Evolutionary conservation across 30 jellyfish, hydroid and myxozoan species (phyloP).

Genomic region (Aurelia aurita): DNA sequence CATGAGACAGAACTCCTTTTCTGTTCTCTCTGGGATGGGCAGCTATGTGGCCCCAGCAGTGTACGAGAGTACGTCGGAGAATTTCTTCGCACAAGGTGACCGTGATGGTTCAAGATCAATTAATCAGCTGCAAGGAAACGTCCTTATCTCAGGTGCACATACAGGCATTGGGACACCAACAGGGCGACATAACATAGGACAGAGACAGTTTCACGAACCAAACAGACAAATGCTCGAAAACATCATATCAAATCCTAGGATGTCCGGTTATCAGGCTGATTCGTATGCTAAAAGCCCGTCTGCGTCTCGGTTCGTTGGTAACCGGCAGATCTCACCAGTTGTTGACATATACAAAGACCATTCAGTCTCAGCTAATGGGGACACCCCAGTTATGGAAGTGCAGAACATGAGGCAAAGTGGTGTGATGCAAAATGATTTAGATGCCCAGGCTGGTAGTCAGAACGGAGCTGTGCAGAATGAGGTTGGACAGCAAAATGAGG

Average conservation of each 20-base stretch:
- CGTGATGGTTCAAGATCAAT: slow-evolving; percentile 13
- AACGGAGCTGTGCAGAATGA: not conserved
- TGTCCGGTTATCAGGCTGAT: slow-evolving; percentile 30
- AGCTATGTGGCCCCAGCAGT: slow-evolving; percentile 49
- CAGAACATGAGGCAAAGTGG: slow-evolving; percentile 46
- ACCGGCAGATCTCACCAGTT: slow-evolving; percentile 59
- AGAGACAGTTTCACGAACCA: slow-evolving; percentile 1
- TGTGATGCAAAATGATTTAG: not conserved
- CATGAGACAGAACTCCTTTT: slow-evolving; percentile 11
- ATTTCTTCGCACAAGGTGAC: slow-evolving; percentile 35
- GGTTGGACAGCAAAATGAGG: not conserved
- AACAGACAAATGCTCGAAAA: slow-evolving; percentile 24
- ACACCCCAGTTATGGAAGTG: slow-evolving; percentile 68
- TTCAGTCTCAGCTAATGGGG: slow-evolving; percentile 50
- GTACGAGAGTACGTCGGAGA: slow-evolving; percentile 45
- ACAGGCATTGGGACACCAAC: slow-evolving; percentile 37
- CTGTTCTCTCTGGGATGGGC: slow-evolving; percentile 26
- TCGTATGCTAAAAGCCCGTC: not conserved
- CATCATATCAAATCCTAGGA: slow-evolving; percentile 40
- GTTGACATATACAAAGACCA: slow-evolving; percentile 64
- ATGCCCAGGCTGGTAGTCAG: not conserved
- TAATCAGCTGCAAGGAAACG: slow-evolving; percentile 3
- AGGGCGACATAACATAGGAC: not conserved
- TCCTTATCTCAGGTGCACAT: slow-evolving; percentile 6
- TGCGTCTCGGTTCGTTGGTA: slow-evolving; percentile 42